These are phyloP conservation scores for Magallana gigas DNA, from an alignment of 1,140 invertebrate species.

Conservation along the genomic window DNA sequence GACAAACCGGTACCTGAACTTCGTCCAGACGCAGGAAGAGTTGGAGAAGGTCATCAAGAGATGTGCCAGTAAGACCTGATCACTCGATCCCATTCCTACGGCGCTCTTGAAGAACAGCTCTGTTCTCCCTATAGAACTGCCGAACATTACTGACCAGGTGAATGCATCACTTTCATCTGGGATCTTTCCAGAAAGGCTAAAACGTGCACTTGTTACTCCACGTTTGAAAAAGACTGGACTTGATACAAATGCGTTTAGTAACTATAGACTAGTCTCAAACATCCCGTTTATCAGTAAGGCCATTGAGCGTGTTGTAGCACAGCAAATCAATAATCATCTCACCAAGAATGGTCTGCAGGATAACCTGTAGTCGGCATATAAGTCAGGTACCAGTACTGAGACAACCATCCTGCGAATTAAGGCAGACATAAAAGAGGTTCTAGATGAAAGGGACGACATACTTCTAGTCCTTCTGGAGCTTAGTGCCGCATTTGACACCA, in stretches of 20 bases:
- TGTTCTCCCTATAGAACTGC: background rate
- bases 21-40: too few species aligned
- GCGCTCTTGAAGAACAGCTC: background rate
- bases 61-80: background rate
- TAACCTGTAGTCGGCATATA: conserved; percentile 2
- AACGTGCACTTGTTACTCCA: conserved; percentile 42
- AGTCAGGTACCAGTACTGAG: conserved; percentile 14
- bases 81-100: background rate
- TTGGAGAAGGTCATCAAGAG: background rate
- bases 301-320: conserved; percentile 39
- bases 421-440: background rate
- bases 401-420: background rate
- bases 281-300: conserved; percentile 50
- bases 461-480: background rate
- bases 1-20: too few species aligned
- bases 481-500: background rate
- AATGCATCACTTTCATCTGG: too few species aligned
- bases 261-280: conserved; percentile 57
- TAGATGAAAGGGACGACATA: background rate
- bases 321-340: background rate
- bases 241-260: conserved; percentile 51
- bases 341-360: conserved; percentile 2
- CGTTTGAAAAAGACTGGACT: conserved; percentile 50
- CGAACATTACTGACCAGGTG: background rate
- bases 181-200: conserved; percentile 32